These are phyloP conservation scores for Bombyx mandarina DNA, from an alignment of 1,140 invertebrate genomes.

Conservation along the genomic window DNA sequence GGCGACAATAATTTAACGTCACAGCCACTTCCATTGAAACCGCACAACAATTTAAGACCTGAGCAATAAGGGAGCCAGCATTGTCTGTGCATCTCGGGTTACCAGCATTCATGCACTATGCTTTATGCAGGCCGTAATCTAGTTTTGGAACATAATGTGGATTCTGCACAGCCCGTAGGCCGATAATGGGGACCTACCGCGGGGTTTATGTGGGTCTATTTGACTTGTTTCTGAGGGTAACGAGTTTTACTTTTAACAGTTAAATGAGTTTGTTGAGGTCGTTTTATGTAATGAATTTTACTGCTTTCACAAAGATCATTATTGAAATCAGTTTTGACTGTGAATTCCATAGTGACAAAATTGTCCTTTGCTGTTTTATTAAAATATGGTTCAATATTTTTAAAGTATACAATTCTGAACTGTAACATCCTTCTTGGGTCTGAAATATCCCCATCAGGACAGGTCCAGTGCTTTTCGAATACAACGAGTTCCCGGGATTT, in stretches of 20 bases:
- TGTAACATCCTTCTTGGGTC: too few relatives aligned
- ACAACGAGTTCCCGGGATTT: too few relatives aligned
- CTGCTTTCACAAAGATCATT: too few relatives aligned
- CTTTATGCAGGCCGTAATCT: conserved; percentile 45
- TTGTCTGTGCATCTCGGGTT: conserved; percentile 55
- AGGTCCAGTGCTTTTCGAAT: too few relatives aligned
- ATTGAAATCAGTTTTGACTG: too few relatives aligned
- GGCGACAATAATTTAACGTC: conserved; percentile 64
- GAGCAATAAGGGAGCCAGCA: conserved; percentile 60
- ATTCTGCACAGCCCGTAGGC: conserved; percentile 6
- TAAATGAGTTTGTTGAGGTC: too few relatives aligned
- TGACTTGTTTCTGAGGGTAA: conserved; percentile 10
- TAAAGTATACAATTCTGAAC: too few relatives aligned
- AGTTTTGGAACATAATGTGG: conserved; percentile 28
- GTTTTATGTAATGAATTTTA: too few relatives aligned
- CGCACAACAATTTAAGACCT: conserved; percentile 64
- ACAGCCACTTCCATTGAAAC: conserved; percentile 63
- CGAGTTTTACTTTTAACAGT: background rate
- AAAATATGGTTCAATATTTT: too few relatives aligned
- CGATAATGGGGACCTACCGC: conserved; percentile 18
- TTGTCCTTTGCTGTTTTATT: too few relatives aligned
- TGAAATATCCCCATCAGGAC: too few relatives aligned
- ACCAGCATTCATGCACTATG: conserved; percentile 42
- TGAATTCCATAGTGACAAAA: too few relatives aligned
- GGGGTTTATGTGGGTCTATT: conserved; percentile 16